Evolutionary conservation across 2,888 invertebrate genomes (phyloP).

Genomic region (Mycogona germanica): DNA sequence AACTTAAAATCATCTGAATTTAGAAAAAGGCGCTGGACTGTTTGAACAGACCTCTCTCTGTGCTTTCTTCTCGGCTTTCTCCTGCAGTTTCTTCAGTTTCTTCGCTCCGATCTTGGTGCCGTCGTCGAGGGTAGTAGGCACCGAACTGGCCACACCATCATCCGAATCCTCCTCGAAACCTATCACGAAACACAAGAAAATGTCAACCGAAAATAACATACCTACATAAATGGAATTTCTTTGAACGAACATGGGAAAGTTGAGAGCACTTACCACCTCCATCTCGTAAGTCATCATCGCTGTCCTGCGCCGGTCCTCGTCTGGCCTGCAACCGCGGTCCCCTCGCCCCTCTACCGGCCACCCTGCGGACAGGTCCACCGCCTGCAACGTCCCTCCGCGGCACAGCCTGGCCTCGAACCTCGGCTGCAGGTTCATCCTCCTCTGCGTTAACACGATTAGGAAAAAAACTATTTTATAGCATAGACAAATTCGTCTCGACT

Average conservation of each 20-base stretch:
- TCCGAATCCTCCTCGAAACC: constrained; percentile 30
- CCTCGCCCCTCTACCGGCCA: constrained; percentile 5
- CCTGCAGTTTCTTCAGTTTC: constrained; percentile 85
- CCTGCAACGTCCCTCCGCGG: neutral
- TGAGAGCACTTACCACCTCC: neutral
- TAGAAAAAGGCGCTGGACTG: too few relatives aligned
- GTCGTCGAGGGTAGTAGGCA: constrained; percentile 40
- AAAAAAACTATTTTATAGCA: too few relatives aligned
- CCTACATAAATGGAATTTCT: neutral
- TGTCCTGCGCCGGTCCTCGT: neutral
- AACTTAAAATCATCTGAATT: too few relatives aligned
- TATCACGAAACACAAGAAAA: neutral
- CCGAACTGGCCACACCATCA: constrained; percentile 20
- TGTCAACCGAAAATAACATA: neutral
- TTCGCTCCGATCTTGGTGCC: constrained; percentile 83
- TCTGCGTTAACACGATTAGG: neutral
- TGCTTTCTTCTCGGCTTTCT: constrained; percentile 75
- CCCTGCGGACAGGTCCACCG: neutral
- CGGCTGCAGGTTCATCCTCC: neutral
- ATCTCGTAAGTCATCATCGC: neutral
- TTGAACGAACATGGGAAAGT: neutral
- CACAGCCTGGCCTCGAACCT: neutral
- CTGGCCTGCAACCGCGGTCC: constrained; percentile 1
- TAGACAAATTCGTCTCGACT: too few relatives aligned
- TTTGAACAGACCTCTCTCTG: constrained; percentile 52